Percentiles rank a stretch among this genome's conserved stretches.
These are phyloP conservation scores for Magallana ariakensis DNA, from an alignment of 1,140 invertebrate genomes.

Conservation along the genomic window DNA sequence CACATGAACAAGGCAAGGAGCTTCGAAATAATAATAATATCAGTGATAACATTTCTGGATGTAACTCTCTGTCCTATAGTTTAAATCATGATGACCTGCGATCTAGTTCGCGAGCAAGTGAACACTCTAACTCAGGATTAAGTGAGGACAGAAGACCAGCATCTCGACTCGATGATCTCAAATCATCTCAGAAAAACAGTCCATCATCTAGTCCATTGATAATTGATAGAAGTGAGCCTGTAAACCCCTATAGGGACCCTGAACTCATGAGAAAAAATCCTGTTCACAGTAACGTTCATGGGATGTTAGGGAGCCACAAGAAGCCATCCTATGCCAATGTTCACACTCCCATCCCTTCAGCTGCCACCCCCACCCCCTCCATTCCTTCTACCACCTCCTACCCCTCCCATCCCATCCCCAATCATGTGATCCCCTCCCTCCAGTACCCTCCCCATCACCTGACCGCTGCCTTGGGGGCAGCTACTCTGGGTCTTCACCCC, in stretches of 20 bases:
- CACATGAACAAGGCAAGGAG: slow-evolving; percentile 37
- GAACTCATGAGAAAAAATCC: slow-evolving; percentile 78
- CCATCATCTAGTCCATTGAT: slow-evolving; percentile 77
- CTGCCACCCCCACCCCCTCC: slow-evolving; percentile 46
- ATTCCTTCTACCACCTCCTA: slow-evolving; percentile 56
- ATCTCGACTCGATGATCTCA: slow-evolving; percentile 72
- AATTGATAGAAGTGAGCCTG: slow-evolving; percentile 73
- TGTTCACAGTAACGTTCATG: slow-evolving; percentile 74
- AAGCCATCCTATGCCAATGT: slow-evolving; percentile 53
- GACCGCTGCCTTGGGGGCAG: slow-evolving; percentile 23
- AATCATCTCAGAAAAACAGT: slow-evolving; percentile 69
- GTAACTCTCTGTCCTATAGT: neutral
- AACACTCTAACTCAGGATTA: slow-evolving; percentile 65
- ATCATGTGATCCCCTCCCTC: slow-evolving; percentile 64
- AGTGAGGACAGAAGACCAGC: slow-evolving; percentile 66
- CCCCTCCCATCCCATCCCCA: slow-evolving; percentile 60
- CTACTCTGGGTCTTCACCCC: slow-evolving; percentile 54
- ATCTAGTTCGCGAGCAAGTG: slow-evolving; percentile 70
- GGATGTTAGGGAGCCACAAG: slow-evolving; percentile 57
- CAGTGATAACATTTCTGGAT: slow-evolving; percentile 31
- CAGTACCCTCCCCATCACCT: slow-evolving; percentile 58
- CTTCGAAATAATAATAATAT: slow-evolving; percentile 36
- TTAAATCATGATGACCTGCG: slow-evolving; percentile 49
- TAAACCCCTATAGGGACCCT: slow-evolving; percentile 77
- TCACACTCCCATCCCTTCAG: slow-evolving; percentile 58